phyloP scores from a whole-genome alignment of 2,113 vertebrate species.

The Neofelis nebulosa region DNA sequence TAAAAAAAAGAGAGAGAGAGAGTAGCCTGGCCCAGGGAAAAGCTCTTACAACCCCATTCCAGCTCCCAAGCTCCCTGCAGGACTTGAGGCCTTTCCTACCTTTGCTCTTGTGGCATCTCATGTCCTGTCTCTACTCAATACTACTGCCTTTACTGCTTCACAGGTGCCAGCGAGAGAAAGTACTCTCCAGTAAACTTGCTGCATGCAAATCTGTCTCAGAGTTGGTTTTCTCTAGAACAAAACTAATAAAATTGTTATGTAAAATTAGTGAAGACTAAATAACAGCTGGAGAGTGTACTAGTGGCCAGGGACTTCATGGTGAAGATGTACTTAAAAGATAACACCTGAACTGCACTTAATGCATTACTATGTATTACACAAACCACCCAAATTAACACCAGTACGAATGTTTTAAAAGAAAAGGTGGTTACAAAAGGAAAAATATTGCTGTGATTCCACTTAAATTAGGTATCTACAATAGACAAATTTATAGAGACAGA shows the following conservation, averaged over 20 bases:
- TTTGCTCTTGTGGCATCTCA: not conserved
- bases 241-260: not conserved
- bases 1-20: not conserved
- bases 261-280: not conserved
- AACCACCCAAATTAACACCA: conserved; percentile 1
- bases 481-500: not conserved
- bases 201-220: not conserved
- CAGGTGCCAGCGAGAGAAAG: not conserved
- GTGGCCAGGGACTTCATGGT: not conserved
- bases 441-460: not conserved
- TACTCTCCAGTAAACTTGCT: not conserved
- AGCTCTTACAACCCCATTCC: not conserved
- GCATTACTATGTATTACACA: not conserved
- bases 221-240: not conserved
- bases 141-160: not conserved
- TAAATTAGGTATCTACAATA: not conserved
- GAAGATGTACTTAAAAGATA: not conserved
- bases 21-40: not conserved
- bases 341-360: not conserved
- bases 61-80: not conserved
- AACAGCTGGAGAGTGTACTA: not conserved
- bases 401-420: not conserved
- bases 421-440: not conserved
- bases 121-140: not conserved
- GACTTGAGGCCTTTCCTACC: not conserved